Evolutionary conservation across 2,888 invertebrate genomes (phyloP), one percentile per base, ranked within the genome.

Genomic region (Cheilosia variabilis): DNA sequence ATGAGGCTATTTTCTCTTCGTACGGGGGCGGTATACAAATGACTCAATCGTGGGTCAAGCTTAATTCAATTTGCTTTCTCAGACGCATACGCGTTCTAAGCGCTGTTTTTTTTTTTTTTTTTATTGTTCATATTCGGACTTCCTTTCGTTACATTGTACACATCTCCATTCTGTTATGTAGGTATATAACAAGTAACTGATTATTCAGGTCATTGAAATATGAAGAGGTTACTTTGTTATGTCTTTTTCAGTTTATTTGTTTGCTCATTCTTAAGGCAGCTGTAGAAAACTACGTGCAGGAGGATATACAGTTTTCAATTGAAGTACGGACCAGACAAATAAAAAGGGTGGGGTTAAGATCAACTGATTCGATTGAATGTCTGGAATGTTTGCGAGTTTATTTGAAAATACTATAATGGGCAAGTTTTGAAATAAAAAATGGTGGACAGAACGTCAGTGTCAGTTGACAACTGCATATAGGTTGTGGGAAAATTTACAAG

Each of bases 31-130:
- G 37, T 72, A 22, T 52, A 53, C 69, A 24, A 55, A 63, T 77
- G 77, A 77, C 77, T 55, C 69, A 69, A 69, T 55, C 69, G 37
- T 77, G 77, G 68, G 69, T 77, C 77, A 77, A 69, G 77, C 77
- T 77, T 77, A 77, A 77, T 77, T 77, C 62, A 77, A 77, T 77
- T 77, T 77, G 69, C 45, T 77, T 62, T 62, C 62, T 53, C 34
- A 45, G 58, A 55, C 62, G 53, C 10, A 37, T 27, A 52, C 55
- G 15, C 19, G 37, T 17, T 31, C 34, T 57, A 5, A 27, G 34
- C 10, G 7, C 41, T 5, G 6, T 43, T 27, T 31, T 60, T 60
- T 17, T 27, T 43, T 43, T 24, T 60, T 27, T 45, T 41, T 13
- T 17, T 15, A 52, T 24, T 19, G 13, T 22, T 65, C 10, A 63